Evolutionary conservation across 1,140 invertebrate genomes (phyloP).

Genomic region (Theocolax elegans): DNA sequence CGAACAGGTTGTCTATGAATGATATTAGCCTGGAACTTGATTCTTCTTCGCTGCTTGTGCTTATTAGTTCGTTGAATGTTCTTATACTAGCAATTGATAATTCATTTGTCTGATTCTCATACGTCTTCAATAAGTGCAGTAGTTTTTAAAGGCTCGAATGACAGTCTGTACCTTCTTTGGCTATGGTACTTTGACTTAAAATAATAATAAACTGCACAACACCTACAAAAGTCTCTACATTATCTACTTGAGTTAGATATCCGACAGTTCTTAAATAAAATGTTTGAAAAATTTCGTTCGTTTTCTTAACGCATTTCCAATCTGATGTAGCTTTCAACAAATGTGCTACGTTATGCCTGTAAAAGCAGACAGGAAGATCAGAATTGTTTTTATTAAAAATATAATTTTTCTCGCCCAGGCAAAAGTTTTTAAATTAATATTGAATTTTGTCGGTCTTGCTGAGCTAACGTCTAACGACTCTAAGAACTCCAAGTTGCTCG

Average conservation of each 20-base stretch:
- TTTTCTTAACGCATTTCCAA: background rate
- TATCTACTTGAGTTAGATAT: background rate
- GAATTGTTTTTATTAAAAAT: too few species aligned
- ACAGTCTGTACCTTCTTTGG: background rate
- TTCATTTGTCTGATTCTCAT: background rate
- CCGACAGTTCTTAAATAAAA: background rate
- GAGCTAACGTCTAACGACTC: too few species aligned
- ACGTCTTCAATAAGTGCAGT: background rate
- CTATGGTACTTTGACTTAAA: background rate
- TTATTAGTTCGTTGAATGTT: background rate
- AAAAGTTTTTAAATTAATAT: too few species aligned
- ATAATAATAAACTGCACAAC: background rate
- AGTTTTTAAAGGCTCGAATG: background rate
- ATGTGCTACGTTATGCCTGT: constrained; percentile 17
- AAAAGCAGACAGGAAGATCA: background rate
- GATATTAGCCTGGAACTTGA: too few species aligned
- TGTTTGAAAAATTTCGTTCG: background rate
- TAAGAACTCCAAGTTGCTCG: too few species aligned
- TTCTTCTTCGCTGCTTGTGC: background rate
- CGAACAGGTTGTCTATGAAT: background rate
- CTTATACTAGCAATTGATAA: background rate
- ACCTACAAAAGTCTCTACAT: background rate
- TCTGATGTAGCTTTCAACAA: background rate
- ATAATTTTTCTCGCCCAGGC: too few species aligned
- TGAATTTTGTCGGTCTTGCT: too few species aligned